These are phyloP conservation scores for Gymnothorax reevesii DNA, from an alignment of 2,797 vertebrate genomes.

Conservation along the genomic window DNA sequence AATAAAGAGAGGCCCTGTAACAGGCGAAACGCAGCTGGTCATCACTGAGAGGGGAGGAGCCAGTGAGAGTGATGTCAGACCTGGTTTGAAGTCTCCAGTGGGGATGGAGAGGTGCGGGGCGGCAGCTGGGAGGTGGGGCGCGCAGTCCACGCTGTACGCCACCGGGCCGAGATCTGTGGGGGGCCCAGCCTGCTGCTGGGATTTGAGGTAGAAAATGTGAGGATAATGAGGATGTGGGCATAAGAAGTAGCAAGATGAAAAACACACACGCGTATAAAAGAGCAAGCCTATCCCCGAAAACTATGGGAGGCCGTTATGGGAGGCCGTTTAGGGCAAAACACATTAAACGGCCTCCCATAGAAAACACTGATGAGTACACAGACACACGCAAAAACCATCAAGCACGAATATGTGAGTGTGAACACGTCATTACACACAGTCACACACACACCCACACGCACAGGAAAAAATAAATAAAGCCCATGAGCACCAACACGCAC, in stretches of 20 bases:
- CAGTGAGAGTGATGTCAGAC: slow-evolving; percentile 63
- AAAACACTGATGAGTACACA: slow-evolving; percentile 22
- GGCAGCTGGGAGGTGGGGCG: slow-evolving; percentile 59
- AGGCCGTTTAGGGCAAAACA: too few relatives aligned
- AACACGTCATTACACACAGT: neutral
- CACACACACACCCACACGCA: too few relatives aligned
- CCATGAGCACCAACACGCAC: too few relatives aligned
- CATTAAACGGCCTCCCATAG: too few relatives aligned
- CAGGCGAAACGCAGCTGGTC: neutral
- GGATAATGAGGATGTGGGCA: slow-evolving; percentile 70
- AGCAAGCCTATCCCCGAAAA: slow-evolving; percentile 17
- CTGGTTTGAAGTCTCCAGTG: slow-evolving; percentile 74
- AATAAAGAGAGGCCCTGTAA: neutral
- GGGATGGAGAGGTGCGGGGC: slow-evolving; percentile 57
- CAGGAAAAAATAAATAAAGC: too few relatives aligned
- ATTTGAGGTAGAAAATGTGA: slow-evolving; percentile 71
- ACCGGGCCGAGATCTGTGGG: slow-evolving; percentile 71
- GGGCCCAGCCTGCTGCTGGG: slow-evolving; percentile 78
- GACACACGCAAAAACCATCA: slow-evolving; percentile 18
- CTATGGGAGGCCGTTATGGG: too few relatives aligned
- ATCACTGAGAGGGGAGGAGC: too few relatives aligned
- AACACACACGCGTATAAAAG: slow-evolving; percentile 52
- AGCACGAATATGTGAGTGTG: too few relatives aligned
- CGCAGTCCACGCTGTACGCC: slow-evolving; percentile 69
- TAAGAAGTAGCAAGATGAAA: slow-evolving; percentile 68